Conservation (phyloP, 2,113 vertebrate genomes). For the Hemichromis elongatus region DNA sequence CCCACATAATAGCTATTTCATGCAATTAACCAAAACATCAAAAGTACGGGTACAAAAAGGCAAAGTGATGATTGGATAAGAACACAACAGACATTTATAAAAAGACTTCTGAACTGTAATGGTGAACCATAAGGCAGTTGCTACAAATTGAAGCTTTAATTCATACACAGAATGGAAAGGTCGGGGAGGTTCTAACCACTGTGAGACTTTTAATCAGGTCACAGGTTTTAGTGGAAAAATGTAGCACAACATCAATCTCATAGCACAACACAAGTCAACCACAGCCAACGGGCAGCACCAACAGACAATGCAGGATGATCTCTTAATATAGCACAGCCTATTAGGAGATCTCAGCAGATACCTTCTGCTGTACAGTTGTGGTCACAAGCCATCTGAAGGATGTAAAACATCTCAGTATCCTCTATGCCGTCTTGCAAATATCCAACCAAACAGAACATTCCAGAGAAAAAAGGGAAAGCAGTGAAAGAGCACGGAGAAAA, state of each 20-base stretch:
- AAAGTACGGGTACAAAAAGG: neutral
- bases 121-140: neutral
- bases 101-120: neutral
- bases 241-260: conserved; percentile 29
- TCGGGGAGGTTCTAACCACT: neutral
- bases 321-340: conserved; percentile 78
- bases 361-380: conserved; percentile 99
- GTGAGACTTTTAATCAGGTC: conserved; percentile 8
- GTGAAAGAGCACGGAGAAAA: conserved; percentile 40
- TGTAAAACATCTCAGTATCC: conserved; percentile 95
- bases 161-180: neutral
- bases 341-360: conserved; percentile 94
- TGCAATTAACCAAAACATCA: neutral
- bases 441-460: conserved; percentile 72
- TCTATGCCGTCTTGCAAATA: conserved; percentile 90
- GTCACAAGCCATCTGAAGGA: conserved; percentile 99
- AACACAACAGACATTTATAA: neutral
- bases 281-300: conserved; percentile 34
- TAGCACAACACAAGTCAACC: conserved; percentile 28
- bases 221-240: conserved; percentile 3
- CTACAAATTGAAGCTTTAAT: neutral
- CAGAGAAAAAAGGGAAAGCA: conserved; percentile 66
- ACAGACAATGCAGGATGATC: conserved; percentile 71
- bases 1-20: neutral
- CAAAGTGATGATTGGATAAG: neutral